Conservation (phyloP, 1,140 invertebrate genomes). For the Drosophila bipectinata region DNA sequence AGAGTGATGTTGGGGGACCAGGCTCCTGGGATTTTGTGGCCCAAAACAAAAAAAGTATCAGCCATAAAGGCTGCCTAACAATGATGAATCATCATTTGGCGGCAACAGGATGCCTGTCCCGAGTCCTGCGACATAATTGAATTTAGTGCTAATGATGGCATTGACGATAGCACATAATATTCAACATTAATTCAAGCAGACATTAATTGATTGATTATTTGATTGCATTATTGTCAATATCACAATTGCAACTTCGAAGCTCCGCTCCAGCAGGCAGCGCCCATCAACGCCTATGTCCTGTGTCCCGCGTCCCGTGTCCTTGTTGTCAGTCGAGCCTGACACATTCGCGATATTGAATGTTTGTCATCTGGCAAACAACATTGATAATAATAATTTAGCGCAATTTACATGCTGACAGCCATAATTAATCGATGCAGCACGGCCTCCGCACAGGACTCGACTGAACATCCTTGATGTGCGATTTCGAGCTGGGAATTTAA, state of each 20-base stretch:
- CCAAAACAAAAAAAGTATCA: background rate
- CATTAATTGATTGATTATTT: slow-evolving; percentile 82
- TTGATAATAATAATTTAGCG: slow-evolving; percentile 73
- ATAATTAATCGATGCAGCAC: slow-evolving; percentile 66
- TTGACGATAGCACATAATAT: slow-evolving; percentile 77
- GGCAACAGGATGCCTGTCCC: slow-evolving; percentile 15
- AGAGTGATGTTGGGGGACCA: slow-evolving; percentile 21
- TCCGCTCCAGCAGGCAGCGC: slow-evolving; percentile 22
- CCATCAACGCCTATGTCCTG: slow-evolving; percentile 9
- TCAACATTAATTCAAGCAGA: slow-evolving; percentile 75
- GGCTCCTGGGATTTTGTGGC: slow-evolving; percentile 27
- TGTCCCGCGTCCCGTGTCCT: slow-evolving; percentile 18
- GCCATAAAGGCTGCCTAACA: slow-evolving; percentile 40
- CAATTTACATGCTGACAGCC: slow-evolving; percentile 75
- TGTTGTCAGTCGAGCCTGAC: slow-evolving; percentile 36
- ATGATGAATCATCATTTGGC: slow-evolving; percentile 67
- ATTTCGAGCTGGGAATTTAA: slow-evolving; percentile 1
- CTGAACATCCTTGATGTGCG: background rate
- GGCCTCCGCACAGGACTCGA: slow-evolving; percentile 2
- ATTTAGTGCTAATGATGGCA: slow-evolving; percentile 82
- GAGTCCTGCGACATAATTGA: slow-evolving; percentile 60
- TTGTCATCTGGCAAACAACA: slow-evolving; percentile 32
- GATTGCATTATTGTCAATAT: slow-evolving; percentile 81
- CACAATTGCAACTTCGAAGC: slow-evolving; percentile 66
- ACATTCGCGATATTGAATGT: slow-evolving; percentile 33